Evolutionary conservation across 92 coral and sea anemone genomes (phyloP).

Genomic region (Diadumene lineata): DNA sequence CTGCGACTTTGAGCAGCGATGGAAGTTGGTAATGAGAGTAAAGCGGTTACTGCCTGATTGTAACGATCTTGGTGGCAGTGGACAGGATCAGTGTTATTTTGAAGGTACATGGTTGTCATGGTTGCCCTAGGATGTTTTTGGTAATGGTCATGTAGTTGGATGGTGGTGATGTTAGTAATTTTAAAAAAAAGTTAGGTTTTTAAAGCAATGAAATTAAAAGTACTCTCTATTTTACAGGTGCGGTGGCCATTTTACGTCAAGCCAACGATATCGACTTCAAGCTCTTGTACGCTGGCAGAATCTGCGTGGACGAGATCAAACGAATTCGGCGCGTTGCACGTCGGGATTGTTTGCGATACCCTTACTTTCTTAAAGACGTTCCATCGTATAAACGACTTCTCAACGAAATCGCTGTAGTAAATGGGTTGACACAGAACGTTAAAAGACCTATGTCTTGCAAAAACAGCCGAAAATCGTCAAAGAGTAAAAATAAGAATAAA

Average conservation of each 20-base stretch:
- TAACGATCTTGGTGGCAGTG: conserved; percentile 85
- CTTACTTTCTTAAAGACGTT: conserved; percentile 79
- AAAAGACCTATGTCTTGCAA: conserved; percentile 64
- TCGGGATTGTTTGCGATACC: conserved; percentile 72
- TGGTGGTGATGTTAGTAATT: conserved; percentile 11
- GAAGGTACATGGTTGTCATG: no score
- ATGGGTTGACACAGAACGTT: conserved; percentile 72
- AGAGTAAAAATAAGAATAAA: conserved; percentile 50
- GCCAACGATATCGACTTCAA: conserved; percentile 94
- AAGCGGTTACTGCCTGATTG: conserved; percentile 83
- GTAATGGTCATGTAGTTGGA: not conserved
- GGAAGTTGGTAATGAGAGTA: conserved; percentile 94
- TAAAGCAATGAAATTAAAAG: not conserved
- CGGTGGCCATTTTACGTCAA: conserved; percentile 86
- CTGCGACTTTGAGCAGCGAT: conserved; percentile 85
- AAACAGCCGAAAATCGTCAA: conserved; percentile 16
- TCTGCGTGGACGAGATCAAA: conserved; percentile 78
- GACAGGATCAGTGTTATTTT: conserved; percentile 92
- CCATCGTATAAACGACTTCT: conserved; percentile 69
- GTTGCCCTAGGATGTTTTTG: not conserved
- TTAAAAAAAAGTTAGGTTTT: not conserved
- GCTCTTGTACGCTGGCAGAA: conserved; percentile 83
- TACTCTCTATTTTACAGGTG: conserved; percentile 57
- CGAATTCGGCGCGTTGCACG: conserved; percentile 84
- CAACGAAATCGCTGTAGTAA: conserved; percentile 77